phyloP scores from a whole-genome alignment of 2,113 vertebrate species.

The Xenopus tropicalis region UCB_Xtro_10.0 CM004447.2:125933501-125934000 shows the following conservation, averaged over 20 bases:
- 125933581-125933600: slow-evolving; percentile 98
- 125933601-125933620: slow-evolving; percentile 99
- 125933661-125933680: neutral
- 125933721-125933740: slow-evolving; percentile 98
- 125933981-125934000: slow-evolving; percentile 91
- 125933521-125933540: too few relatives aligned
- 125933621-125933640: slow-evolving; percentile 98
- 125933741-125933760: slow-evolving; percentile 96
- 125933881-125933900: too few relatives aligned
- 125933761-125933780: slow-evolving; percentile 97
- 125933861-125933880: too few relatives aligned
- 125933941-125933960: too few relatives aligned
- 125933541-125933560: slow-evolving; percentile 74
- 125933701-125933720: neutral
- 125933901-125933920: too few relatives aligned
- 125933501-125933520: too few relatives aligned
- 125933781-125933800: slow-evolving; percentile 98
- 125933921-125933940: too few relatives aligned
- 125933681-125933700: neutral
- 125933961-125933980: slow-evolving; percentile 91
- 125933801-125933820: slow-evolving; percentile 91
- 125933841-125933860: slow-evolving; percentile 96
- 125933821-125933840: slow-evolving; percentile 84
- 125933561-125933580: slow-evolving; percentile 94
- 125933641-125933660: slow-evolving; percentile 56